These are phyloP conservation scores for Papilio elwesi DNA, from an alignment of 2,888 invertebrate species.

Conservation along the genomic window DNA sequence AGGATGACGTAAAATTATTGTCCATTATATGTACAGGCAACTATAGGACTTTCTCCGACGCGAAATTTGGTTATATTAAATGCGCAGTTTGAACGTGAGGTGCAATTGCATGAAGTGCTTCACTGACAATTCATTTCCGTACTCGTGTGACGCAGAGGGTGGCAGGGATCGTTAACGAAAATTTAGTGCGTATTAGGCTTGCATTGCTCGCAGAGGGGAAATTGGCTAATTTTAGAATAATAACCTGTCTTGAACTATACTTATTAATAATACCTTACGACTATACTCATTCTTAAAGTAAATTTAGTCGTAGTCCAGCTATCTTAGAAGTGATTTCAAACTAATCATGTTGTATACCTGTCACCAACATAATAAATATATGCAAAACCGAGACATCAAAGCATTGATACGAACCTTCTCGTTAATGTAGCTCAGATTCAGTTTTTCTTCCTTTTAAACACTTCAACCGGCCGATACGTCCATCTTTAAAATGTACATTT, in stretches of 20 bases:
- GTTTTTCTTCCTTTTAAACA: too few relatives aligned
- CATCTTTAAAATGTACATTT: too few relatives aligned
- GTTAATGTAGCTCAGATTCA: too few relatives aligned
- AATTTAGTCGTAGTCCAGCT: too few relatives aligned
- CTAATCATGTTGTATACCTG: too few relatives aligned
- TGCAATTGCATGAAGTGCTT: constrained; percentile 49
- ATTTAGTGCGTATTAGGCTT: constrained; percentile 54
- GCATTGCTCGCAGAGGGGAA: neutral
- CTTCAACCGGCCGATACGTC: too few relatives aligned
- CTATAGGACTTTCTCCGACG: constrained; percentile 10
- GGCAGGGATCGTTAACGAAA: constrained; percentile 71
- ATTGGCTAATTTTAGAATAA: neutral
- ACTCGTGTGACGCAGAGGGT: constrained; percentile 62
- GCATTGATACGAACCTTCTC: too few relatives aligned
- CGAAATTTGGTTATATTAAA: neutral
- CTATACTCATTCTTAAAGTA: too few relatives aligned
- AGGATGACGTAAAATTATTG: neutral
- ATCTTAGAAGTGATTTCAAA: too few relatives aligned
- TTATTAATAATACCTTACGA: too few relatives aligned
- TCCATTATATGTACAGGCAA: neutral
- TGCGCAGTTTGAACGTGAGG: constrained; percentile 35
- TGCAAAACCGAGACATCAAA: too few relatives aligned
- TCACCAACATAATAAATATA: too few relatives aligned
- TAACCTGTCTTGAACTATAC: neutral
- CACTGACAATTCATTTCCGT: constrained; percentile 56